A percentile compares a stretch with the other conserved stretches of the same genome.
Conservation (phyloP, 1,140 invertebrate genomes). For the Meloidogyne hapla region DNA sequence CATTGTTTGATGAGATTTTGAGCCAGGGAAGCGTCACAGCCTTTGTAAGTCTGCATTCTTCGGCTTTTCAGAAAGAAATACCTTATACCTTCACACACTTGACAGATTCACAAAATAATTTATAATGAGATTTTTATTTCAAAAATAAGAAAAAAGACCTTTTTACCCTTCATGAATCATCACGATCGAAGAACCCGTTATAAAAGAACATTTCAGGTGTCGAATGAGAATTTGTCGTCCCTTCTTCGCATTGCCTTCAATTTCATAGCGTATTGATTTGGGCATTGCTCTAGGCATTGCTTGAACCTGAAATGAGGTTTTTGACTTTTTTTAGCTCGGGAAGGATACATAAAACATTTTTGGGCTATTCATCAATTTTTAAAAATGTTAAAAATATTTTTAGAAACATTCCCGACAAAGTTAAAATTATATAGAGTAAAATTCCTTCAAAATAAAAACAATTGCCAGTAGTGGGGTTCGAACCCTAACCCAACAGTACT, state of each 20-base stretch:
- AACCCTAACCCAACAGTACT: neutral
- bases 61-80: too few relatives aligned
- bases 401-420: neutral
- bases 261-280: constrained; percentile 65
- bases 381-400: neutral
- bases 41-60: too few relatives aligned
- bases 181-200: constrained; percentile 34
- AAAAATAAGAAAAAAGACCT: neutral
- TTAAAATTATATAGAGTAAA: neutral
- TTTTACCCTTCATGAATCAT: constrained; percentile 23
- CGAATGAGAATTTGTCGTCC: constrained; percentile 12
- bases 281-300: constrained; percentile 31
- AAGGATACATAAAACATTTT: neutral
- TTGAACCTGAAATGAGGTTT: constrained; percentile 17
- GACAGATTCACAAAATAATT: too few relatives aligned
- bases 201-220: constrained; percentile 41
- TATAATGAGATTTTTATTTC: too few relatives aligned
- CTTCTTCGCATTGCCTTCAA: neutral
- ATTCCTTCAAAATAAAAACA: too few relatives aligned
- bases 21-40: too few relatives aligned
- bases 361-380: neutral
- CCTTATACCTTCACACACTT: too few relatives aligned
- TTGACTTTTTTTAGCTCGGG: too few relatives aligned
- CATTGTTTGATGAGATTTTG: too few relatives aligned
- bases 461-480: neutral